Evolutionary conservation across 1,140 invertebrate species (phyloP).

Genomic region (Drosophila orena): DNA sequence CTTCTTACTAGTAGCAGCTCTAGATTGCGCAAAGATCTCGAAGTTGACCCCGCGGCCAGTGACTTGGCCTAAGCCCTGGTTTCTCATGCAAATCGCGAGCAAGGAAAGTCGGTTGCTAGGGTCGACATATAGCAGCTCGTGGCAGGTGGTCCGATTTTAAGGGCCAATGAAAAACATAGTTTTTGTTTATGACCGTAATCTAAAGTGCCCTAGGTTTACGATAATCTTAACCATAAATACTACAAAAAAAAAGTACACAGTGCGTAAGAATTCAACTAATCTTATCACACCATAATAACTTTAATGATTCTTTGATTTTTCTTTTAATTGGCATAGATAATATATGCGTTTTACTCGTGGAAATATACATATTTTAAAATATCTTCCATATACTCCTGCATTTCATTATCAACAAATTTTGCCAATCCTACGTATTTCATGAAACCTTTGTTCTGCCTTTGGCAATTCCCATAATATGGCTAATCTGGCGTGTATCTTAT

Average conservation of each 20-base stretch:
- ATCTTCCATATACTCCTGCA: background rate
- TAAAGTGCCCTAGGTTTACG: constrained; percentile 7
- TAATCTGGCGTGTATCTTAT: constrained; percentile 50
- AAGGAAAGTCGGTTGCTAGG: no score
- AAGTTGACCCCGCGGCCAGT: constrained; percentile 7
- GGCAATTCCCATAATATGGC: constrained; percentile 22
- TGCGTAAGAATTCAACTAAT: background rate
- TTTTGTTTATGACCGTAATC: background rate
- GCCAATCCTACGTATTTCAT: background rate
- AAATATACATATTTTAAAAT: no score
- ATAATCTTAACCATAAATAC: background rate
- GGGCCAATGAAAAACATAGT: background rate
- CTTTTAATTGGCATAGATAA: no score
- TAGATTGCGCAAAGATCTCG: constrained; percentile 12
- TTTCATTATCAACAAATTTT: background rate
- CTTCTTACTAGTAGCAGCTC: no score
- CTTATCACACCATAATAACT: no score
- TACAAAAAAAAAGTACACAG: background rate
- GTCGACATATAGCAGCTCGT: background rate
- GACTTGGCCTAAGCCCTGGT: background rate
- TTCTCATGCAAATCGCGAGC: constrained; percentile 20
- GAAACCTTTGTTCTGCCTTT: constrained; percentile 15
- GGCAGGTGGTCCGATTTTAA: background rate
- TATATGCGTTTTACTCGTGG: no score
- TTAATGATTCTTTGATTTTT: no score